phyloP scores from a whole-genome alignment of 2,113 vertebrate genomes.

The Tympanuchus pallidicinctus region DNA sequence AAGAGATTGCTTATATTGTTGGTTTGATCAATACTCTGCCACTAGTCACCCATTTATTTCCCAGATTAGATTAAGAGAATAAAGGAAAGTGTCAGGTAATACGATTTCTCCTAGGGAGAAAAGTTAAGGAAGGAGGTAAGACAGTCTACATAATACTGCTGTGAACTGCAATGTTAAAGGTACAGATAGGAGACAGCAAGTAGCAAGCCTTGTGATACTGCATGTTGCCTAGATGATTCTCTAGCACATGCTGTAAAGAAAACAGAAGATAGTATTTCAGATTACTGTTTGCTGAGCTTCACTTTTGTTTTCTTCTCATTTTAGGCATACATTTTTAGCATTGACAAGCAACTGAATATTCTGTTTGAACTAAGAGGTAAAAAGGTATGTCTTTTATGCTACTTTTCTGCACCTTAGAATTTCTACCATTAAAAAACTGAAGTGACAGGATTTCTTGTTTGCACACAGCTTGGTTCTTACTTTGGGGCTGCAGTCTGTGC shows the following conservation, averaged over 20 bases:
- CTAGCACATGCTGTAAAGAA: background rate
- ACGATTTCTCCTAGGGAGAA: background rate
- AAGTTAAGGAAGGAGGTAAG: background rate
- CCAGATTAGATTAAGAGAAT: background rate
- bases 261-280: background rate
- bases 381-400: conserved; percentile 79
- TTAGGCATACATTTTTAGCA: conserved; percentile 88
- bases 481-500: conserved; percentile 92
- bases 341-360: conserved; percentile 75
- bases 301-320: conserved; percentile 15
- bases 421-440: rapidly evolving
- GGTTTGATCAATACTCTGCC: background rate
- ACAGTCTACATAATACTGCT: background rate
- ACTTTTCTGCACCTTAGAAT: background rate
- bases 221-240: background rate
- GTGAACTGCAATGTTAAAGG: background rate
- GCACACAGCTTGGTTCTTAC: conserved; percentile 90
- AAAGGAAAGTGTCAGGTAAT: background rate
- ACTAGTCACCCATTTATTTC: background rate
- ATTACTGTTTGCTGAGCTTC: background rate
- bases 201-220: background rate
- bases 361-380: conserved; percentile 83
- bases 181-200: background rate
- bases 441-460: background rate
- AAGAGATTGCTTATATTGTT: conserved; percentile 57